phyloP scores from a whole-genome alignment of 2,113 vertebrate genomes.

The Andinoacara biseriatus region DNA sequence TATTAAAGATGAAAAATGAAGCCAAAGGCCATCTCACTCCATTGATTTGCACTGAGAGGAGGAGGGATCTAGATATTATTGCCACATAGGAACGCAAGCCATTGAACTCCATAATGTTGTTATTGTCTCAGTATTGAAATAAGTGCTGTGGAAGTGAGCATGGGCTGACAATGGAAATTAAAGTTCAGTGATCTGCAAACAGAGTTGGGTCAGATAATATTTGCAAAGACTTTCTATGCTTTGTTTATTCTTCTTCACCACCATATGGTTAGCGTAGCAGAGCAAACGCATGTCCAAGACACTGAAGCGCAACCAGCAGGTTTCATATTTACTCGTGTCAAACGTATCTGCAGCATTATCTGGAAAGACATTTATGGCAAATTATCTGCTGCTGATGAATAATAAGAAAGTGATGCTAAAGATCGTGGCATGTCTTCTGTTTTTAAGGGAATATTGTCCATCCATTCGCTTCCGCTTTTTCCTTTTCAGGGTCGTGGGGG shows the following conservation, averaged over 20 bases:
- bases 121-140: conserved; percentile 72
- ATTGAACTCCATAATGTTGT: conserved; percentile 70
- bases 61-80: conserved; percentile 68
- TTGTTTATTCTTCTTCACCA: conserved; percentile 49
- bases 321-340: not conserved
- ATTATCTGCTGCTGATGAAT: not conserved
- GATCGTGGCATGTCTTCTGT: not conserved
- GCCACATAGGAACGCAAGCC: conserved; percentile 71
- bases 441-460: not conserved
- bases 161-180: conserved; percentile 67
- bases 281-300: not conserved
- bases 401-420: not conserved
- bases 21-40: conserved; percentile 75
- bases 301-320: not conserved
- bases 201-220: conserved; percentile 49
- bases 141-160: conserved; percentile 55
- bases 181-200: conserved; percentile 68
- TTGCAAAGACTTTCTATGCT: conserved; percentile 42
- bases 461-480: no score
- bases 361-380: not conserved
- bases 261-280: not conserved
- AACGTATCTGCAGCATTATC: not conserved
- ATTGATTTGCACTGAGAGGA: conserved; percentile 76
- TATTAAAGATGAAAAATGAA: conserved; percentile 82
- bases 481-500: no score